A percentile compares a stretch with the other conserved stretches of the same genome.
phyloP scores from a whole-genome alignment of 1,140 invertebrate genomes.

The Drosophila punjabiensis region DNA sequence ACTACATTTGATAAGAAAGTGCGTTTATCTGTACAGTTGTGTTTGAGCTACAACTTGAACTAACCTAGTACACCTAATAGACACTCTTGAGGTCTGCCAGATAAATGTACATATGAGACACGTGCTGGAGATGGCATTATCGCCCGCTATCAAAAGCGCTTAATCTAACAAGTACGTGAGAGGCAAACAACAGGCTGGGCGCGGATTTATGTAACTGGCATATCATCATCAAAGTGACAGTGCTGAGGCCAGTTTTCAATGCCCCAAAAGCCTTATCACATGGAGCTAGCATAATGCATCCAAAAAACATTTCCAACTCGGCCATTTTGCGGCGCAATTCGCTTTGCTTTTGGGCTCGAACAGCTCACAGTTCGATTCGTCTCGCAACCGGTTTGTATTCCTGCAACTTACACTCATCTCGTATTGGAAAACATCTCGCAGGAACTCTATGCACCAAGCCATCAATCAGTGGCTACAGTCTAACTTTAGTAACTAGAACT shows the following conservation, averaged over 20 bases:
- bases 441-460: conserved; percentile 24
- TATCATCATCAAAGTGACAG: conserved; percentile 27
- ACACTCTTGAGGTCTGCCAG: conserved; percentile 26
- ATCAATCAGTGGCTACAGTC: conserved; percentile 39
- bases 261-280: conserved; percentile 26
- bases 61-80: conserved; percentile 45
- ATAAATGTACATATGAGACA: conserved; percentile 23
- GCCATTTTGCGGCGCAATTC: conserved; percentile 19
- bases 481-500: not conserved
- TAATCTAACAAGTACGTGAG: conserved; percentile 44
- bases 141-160: conserved; percentile 29
- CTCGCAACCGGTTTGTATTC: conserved; percentile 47
- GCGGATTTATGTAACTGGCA: conserved; percentile 36
- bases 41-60: conserved; percentile 21
- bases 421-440: conserved; percentile 20
- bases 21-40: conserved; percentile 21
- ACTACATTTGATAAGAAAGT: not conserved
- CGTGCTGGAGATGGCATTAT: conserved; percentile 41
- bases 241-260: conserved; percentile 13
- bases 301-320: conserved; percentile 10
- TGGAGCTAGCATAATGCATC: conserved; percentile 15
- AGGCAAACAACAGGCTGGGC: conserved; percentile 18
- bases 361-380: conserved; percentile 17
- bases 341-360: conserved; percentile 4
- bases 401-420: conserved; percentile 30